Percentiles rank a stretch among this genome's conserved stretches.
phyloP scores from a whole-genome alignment of 2,888 invertebrate genomes.

The Eristalis tenax region DNA sequence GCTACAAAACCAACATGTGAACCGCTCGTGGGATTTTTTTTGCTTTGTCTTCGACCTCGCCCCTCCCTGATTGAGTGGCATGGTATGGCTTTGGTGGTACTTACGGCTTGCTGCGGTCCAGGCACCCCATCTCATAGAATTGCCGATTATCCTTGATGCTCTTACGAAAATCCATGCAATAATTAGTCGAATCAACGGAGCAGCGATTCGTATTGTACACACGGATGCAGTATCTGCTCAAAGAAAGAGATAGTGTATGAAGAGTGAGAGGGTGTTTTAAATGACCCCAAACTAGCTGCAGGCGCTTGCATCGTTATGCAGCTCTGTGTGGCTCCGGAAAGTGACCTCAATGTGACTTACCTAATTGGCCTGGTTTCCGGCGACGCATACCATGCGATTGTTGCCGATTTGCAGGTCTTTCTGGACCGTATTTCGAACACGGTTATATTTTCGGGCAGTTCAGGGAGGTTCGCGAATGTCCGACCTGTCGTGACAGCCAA shows the following conservation, averaged over 20 bases:
- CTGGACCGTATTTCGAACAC: conserved; percentile 82
- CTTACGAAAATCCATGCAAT: conserved; percentile 80
- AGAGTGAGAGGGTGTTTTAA: conserved; percentile 4
- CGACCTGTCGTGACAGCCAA: conserved; percentile 82
- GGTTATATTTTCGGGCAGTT: conserved; percentile 82
- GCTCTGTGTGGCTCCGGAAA: conserved; percentile 16
- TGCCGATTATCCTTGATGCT: conserved; percentile 77
- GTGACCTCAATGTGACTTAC: conserved; percentile 74
- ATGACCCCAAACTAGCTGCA: conserved; percentile 20
- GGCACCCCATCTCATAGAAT: conserved; percentile 79
- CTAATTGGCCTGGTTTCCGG: conserved; percentile 81
- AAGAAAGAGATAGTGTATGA: not conserved
- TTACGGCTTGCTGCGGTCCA: conserved; percentile 77
- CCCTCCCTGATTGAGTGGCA: not conserved
- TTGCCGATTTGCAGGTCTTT: conserved; percentile 82
- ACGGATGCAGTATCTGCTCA: conserved; percentile 79
- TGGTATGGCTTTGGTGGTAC: conserved; percentile 42
- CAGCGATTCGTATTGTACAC: conserved; percentile 79
- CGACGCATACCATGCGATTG: conserved; percentile 84
- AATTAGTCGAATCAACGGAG: conserved; percentile 80
- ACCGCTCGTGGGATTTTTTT: not conserved
- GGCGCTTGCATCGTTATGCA: conserved; percentile 10
- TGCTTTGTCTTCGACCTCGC: not conserved
- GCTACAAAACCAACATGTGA: conserved; percentile 54
- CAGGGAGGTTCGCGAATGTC: conserved; percentile 82